Base-by-base conservation (phyloP, 2,113 vertebrate genomes). In the Anolis carolinensis region DNA sequence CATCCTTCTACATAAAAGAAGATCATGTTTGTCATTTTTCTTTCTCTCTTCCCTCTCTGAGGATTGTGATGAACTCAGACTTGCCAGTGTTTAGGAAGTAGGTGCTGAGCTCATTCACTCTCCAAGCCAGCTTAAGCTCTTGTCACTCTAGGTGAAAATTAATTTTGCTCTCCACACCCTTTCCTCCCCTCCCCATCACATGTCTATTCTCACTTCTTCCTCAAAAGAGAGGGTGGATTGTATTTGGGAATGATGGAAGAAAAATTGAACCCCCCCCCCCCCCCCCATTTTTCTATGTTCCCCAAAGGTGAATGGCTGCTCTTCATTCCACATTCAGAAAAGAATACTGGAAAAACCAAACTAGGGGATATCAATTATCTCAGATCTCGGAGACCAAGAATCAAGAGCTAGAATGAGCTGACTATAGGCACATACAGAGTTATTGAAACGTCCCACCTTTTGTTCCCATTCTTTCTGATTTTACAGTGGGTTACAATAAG, bases 131-230 rank as follows among this genome's bases (percentile, higher is more conserved):
- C n/a, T 50, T 7, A 18, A 65, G 50, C 36, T 74, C 16, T 81
- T 72, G 36, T 80, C 68, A 86, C 77, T 72, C 32, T 62, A 65
- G 70, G 36, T 65, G 68, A 86, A 86, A 86, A 80, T 73, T 63
- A 32, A 34, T 32, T 32, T 34, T n/a, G 30, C 30, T 63, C 34
- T 79, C 55, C 55, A 23, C 59, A 32, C 11, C 20, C 62, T n/a
- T 20, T 20, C 18, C 39, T 59, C 32, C 39, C 36, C 7, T 62
- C 65, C 78, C 30, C 25, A 16, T 14, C 23, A 34, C 25, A 44
- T 9, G 10, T 30, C 71, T 14, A n/a, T 75, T 62, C 11, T 86
- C n/a, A 13, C 62, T 63, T 65, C 68, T 23, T 81, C 52, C 39
- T 65, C 36, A 36, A 7, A 9, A 39, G 9, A 16, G 20, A 34